Evolutionary conservation across 2,113 vertebrate species (phyloP).

Genomic region (Pterophyllum scalare): DNA sequence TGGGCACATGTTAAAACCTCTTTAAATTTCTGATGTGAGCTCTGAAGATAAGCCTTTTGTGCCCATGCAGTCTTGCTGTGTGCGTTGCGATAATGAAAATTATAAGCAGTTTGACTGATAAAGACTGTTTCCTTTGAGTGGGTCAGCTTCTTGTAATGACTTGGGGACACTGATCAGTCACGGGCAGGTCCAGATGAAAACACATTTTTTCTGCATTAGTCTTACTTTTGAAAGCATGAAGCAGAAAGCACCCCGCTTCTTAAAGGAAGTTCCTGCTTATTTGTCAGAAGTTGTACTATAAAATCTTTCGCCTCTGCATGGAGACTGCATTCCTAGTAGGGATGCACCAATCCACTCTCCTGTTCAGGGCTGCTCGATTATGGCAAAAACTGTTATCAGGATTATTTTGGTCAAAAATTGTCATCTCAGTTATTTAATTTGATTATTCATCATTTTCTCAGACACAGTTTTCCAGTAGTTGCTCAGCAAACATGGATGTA

Average conservation of each 20-base stretch:
- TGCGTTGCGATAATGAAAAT: neutral
- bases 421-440: neutral
- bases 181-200: neutral
- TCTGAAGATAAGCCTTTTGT: neutral
- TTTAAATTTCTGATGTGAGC: neutral
- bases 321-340: neutral
- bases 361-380: neutral
- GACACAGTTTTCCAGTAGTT: neutral
- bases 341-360: neutral
- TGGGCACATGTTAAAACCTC: no score
- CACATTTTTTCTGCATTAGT: neutral
- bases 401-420: neutral
- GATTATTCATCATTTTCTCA: neutral
- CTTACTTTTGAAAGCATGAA: fast-evolving
- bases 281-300: neutral
- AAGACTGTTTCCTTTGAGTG: neutral
- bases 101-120: neutral
- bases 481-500: neutral
- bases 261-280: neutral
- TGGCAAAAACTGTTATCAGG: neutral
- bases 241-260: neutral
- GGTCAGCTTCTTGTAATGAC: neutral
- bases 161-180: neutral
- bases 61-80: neutral
- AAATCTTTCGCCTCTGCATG: neutral